Percentiles rank a stretch among this genome's conserved stretches.
These are phyloP conservation scores for Gobiocypris rarus DNA, from an alignment of 2,113 vertebrate species.

Conservation along the genomic window DNA sequence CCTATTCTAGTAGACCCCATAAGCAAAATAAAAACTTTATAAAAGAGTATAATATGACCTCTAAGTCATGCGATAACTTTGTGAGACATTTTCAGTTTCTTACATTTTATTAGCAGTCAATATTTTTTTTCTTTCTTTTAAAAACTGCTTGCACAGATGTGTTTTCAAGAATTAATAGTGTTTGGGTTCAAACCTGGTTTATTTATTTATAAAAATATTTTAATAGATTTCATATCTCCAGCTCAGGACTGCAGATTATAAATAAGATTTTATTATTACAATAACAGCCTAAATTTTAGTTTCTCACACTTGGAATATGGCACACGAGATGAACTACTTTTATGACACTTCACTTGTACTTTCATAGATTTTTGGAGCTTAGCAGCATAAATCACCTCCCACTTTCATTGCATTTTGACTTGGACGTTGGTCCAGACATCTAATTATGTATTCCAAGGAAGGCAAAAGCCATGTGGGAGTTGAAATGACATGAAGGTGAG, in stretches of 20 bases:
- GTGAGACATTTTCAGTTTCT: too few relatives aligned
- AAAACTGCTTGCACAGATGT: too few relatives aligned
- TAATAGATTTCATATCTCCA: too few relatives aligned
- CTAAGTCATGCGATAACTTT: too few relatives aligned
- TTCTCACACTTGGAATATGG: neutral
- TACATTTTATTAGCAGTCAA: too few relatives aligned
- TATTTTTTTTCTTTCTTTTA: too few relatives aligned
- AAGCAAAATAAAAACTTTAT: too few relatives aligned
- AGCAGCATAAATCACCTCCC: slow-evolving; percentile 4
- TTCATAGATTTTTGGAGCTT: slow-evolving; percentile 1
- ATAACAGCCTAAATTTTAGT: neutral
- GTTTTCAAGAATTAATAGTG: neutral
- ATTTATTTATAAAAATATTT: too few relatives aligned
- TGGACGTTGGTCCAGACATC: neutral
- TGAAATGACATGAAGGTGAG: neutral
- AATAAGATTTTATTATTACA: neutral
- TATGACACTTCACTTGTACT: neutral
- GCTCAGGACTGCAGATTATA: neutral
- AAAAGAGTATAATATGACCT: too few relatives aligned
- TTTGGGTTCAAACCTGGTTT: neutral
- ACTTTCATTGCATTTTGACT: neutral
- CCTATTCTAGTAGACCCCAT: too few relatives aligned
- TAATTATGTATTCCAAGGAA: slow-evolving; percentile 4
- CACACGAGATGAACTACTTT: neutral
- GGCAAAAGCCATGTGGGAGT: neutral